A percentile compares a stretch with the other conserved stretches of the same genome.
These are phyloP conservation scores for Rousettus leschenaultii DNA, from an alignment of 2,113 vertebrate genomes.

Conservation along the genomic window DNA sequence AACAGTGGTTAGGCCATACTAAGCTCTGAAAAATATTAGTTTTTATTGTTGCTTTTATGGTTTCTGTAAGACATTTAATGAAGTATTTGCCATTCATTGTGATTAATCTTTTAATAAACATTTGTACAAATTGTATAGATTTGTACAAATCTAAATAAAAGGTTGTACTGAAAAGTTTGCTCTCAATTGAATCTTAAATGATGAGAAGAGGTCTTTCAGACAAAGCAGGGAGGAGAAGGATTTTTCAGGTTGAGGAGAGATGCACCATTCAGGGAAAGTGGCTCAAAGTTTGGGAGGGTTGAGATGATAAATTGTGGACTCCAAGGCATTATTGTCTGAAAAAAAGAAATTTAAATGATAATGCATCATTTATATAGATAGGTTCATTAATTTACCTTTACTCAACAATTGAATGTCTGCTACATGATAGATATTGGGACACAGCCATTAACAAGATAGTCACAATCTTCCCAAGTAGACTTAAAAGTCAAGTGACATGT, in stretches of 20 bases:
- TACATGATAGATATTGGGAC: not conserved
- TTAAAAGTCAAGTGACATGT: not conserved
- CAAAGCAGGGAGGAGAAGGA: not conserved
- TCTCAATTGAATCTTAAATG: not conserved
- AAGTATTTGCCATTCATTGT: not conserved
- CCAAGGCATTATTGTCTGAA: not conserved
- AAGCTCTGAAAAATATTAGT: not conserved
- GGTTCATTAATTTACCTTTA: not conserved
- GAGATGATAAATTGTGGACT: not conserved
- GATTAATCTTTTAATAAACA: not conserved
- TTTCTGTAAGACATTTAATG: not conserved
- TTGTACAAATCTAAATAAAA: not conserved
- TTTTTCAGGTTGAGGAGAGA: not conserved
- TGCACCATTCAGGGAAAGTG: not conserved
- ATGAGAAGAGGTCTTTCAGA: not conserved
- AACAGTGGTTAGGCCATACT: not conserved
- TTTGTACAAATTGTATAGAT: not conserved
- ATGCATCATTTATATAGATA: not conserved
- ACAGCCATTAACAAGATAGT: not conserved
- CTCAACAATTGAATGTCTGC: not conserved
- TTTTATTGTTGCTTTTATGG: not conserved
- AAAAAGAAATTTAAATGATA: not conserved
- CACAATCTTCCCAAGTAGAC: not conserved
- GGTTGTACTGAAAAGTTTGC: not conserved
- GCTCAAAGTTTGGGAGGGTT: not conserved